Evolutionary conservation across 2,113 vertebrate species (phyloP), one percentile per base, ranked within the genome.

Genomic region (Suricata suricatta): DNA sequence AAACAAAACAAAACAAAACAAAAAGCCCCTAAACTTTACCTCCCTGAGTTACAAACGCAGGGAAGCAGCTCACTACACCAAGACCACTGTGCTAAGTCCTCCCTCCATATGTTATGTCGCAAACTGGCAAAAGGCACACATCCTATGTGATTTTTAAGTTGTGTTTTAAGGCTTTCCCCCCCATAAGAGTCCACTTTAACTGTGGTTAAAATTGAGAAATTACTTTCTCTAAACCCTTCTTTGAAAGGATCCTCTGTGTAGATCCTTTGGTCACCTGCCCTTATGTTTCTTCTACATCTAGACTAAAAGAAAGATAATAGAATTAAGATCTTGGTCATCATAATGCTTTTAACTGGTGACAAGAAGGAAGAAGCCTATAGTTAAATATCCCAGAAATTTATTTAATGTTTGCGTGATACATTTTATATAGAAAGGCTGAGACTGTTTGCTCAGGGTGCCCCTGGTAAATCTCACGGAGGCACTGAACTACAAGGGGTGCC

Each of bases 301-400:
- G 25, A 87, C 50, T 90, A 82, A 93, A 93, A 93, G 29, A 52
- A 94, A 94, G 44, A 27, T 60, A 94, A 95, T 0, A 94, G 66
- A 98, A 93, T 82, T 76, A 96, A 47, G 71, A 82, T 71, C 13
- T 76, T 97, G 76, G 44, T 68, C 88, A 77, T 95, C 63, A 47
- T 8, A 98, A 6, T 86, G 85, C 64, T 97, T 87, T 84, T 95
- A 96, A 97, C 77, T 97, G 8, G 77, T 97, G 89, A 98, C 72
- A 98, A 96, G 94, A 98, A 98, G 95, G 96, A 98, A 97, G 88
- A 98, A 98, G 12, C 47, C 87, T 60, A 19, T 44, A 95, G 88
- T 98, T 98, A 99, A 94, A 98, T 83, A 98, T 98, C 98, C 98
- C 98, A 98, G 97, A 98, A 98, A 98, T 99, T 99, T 99, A 99